A percentile compares a stretch with the other conserved stretches of the same genome.
These are phyloP conservation scores for Pseudomugil gertrudae DNA, from an alignment of 2,797 vertebrate species.

Conservation along the genomic window DNA sequence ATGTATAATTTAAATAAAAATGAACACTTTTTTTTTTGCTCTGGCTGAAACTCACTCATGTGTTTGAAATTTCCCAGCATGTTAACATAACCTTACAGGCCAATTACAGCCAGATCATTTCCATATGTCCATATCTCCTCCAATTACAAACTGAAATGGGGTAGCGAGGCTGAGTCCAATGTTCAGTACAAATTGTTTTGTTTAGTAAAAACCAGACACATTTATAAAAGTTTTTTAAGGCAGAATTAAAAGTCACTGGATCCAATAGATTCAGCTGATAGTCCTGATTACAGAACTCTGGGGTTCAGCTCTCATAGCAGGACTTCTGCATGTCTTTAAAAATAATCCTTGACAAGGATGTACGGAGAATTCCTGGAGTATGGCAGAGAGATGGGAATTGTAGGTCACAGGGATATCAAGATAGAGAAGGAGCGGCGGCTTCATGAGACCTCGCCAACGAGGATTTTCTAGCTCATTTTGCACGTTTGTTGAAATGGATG, in stretches of 20 bases:
- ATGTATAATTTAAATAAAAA: conserved; percentile 21
- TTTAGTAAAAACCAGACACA: conserved; percentile 10
- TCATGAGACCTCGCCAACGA: not conserved
- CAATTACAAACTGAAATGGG: conserved; percentile 43
- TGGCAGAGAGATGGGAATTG: conserved; percentile 1
- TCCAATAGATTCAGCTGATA: conserved; percentile 6
- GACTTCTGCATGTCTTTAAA: conserved; percentile 12
- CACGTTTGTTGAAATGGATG: conserved; percentile 22
- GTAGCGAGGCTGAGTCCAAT: conserved; percentile 42
- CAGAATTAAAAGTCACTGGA: not conserved
- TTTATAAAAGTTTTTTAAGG: not conserved
- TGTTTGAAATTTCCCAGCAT: conserved; percentile 75
- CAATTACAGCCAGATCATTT: conserved; percentile 75
- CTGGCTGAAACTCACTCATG: conserved; percentile 51
- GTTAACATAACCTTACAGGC: conserved; percentile 70
- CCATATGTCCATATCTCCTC: conserved; percentile 72
- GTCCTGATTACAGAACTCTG: conserved; percentile 19
- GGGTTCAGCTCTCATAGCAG: conserved; percentile 1
- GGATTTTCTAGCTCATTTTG: conserved; percentile 37
- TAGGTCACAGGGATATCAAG: not conserved
- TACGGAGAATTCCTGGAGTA: conserved; percentile 30
- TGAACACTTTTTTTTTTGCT: conserved; percentile 29
- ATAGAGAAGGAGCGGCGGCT: not conserved
- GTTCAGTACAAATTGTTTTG: conserved; percentile 37
- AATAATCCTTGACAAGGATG: conserved; percentile 15